Percentiles rank a stretch among this genome's conserved stretches.
Evolutionary conservation across 2,113 vertebrate genomes (phyloP).

Genomic region (Heptranchias perlo): DNA sequence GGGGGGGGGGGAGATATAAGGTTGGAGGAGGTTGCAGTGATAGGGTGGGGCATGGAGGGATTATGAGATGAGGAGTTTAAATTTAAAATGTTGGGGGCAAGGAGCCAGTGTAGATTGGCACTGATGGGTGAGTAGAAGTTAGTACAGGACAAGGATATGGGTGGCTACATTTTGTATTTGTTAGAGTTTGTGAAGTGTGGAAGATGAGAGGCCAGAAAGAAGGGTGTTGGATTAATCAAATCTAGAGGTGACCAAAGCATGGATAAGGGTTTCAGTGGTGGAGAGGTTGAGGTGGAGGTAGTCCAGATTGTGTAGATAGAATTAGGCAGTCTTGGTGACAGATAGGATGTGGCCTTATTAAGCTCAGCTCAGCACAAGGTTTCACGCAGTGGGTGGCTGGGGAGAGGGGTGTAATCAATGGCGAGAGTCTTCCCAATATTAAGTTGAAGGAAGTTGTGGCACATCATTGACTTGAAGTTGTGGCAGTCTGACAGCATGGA

Average conservation of each 20-base stretch:
- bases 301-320: background rate
- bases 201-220: background rate
- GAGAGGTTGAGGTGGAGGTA: background rate
- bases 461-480: background rate
- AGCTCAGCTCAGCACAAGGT: background rate
- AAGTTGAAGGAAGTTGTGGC: background rate
- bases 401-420: no score
- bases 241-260: background rate
- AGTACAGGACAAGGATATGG: background rate
- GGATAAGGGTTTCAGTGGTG: background rate
- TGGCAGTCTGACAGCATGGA: background rate
- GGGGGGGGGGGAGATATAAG: no score
- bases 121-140: background rate
- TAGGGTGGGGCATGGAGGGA: background rate
- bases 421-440: background rate
- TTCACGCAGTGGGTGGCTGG: background rate
- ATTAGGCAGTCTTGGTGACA: background rate
- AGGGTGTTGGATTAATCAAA: no score
- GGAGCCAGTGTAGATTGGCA: background rate
- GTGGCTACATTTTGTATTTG: background rate
- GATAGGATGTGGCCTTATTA: background rate
- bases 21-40: background rate
- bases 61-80: background rate
- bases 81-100: background rate
- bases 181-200: background rate